A percentile compares a stretch with the other conserved stretches of the same genome.
phyloP scores from a whole-genome alignment of 2,797 vertebrate species.

The Lithobates sylvaticus region DNA sequence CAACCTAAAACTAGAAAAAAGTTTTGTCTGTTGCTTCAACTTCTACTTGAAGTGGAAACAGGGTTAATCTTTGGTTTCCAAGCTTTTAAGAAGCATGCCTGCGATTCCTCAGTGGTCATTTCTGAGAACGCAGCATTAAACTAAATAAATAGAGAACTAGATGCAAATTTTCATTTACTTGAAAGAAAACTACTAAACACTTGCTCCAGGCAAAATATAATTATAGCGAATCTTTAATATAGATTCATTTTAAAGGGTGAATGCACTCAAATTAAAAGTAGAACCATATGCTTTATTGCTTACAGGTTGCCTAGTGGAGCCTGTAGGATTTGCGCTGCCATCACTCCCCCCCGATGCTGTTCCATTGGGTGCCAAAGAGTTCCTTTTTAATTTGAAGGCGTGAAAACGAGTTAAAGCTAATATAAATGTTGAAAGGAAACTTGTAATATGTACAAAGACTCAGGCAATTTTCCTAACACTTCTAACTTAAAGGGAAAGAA shows the following conservation, averaged over 20 bases:
- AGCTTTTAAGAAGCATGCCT: background rate
- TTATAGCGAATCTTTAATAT: slow-evolving; percentile 37
- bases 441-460: slow-evolving; percentile 9
- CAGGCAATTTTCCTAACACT: background rate
- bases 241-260: slow-evolving; percentile 43
- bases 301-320: slow-evolving; percentile 35
- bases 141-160: slow-evolving; percentile 2
- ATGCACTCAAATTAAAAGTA: slow-evolving; percentile 33
- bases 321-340: slow-evolving; percentile 25
- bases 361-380: slow-evolving; percentile 31
- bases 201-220: slow-evolving; percentile 39
- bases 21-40: background rate
- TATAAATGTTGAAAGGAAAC: background rate
- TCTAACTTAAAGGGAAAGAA: background rate
- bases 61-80: background rate
- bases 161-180: slow-evolving; percentile 42
- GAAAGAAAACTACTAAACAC: slow-evolving; percentile 10
- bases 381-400: slow-evolving; percentile 29
- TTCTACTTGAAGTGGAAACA: background rate
- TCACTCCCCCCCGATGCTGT: background rate
- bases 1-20: too few species aligned
- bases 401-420: slow-evolving; percentile 12
- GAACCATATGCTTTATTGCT: slow-evolving; percentile 49
- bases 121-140: slow-evolving; percentile 11
- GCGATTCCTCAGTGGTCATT: background rate